Evolutionary conservation across 2,888 invertebrate species (phyloP), one percentile per base, ranked within the genome.

Genomic region (Helleia helle): DNA sequence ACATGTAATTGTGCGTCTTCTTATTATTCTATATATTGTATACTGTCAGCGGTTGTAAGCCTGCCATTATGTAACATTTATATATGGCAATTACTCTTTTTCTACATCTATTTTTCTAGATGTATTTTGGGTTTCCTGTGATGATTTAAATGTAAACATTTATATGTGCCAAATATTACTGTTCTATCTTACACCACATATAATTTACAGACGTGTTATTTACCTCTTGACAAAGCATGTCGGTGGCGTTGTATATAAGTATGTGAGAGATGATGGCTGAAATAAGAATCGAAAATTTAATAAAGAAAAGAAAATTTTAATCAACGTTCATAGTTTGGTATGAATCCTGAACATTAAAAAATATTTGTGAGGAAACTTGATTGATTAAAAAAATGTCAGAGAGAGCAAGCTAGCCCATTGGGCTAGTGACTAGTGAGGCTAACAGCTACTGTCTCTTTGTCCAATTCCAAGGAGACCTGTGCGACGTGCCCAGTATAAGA

Each of bases 171-270:
- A n/a, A 9, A 41, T 3, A 39, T 38, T 36, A 43, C 8, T 40
- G 9, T 26, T 14, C 17, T 40, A 28, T 34, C 22, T 39, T 13
- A 17, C 6, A 31, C 38, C 3, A n/a, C n/a, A n/a, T n/a, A n/a
- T n/a, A n/a, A n/a, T n/a, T n/a, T n/a, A n/a, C n/a, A n/a, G n/a
- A n/a, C n/a, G n/a, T n/a, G n/a, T n/a, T n/a, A n/a, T n/a, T 71
- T 58, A 81, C 81, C 70, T 60, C 51, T 73, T 71, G 46, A 76
- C 72, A 42, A 74, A 77, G 50, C 67, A 80, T 1, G 76, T 71
- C 0, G 68, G 64, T 3, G 73, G 71, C 1, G 74, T 70, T 0
- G 64, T 55, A 14, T 79, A 68, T 13, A 68, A 49, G 3, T 74
- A 74, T 1, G 63, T 52, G 42, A 69, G 61, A 12, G 79, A 74